A percentile compares a stretch with the other conserved stretches of the same genome.
phyloP scores from a whole-genome alignment of 92 coral and sea anemone genomes.

The Hydrozoanthus gracilis region DNA sequence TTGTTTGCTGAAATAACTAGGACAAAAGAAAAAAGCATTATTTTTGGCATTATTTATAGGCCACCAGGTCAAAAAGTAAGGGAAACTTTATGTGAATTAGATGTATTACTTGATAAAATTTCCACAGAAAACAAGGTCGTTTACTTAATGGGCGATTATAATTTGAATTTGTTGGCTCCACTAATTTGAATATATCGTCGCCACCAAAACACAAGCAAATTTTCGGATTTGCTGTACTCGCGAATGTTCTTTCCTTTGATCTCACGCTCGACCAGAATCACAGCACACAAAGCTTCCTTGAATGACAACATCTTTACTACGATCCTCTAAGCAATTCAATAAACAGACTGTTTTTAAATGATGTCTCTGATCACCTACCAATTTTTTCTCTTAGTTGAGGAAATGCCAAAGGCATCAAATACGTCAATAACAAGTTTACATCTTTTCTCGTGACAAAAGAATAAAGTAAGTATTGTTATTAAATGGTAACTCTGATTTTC shows the following conservation, averaged over 20 bases:
- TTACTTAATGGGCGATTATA: not conserved
- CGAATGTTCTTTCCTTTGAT: not conserved
- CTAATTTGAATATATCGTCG: no score
- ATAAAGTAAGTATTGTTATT: no score
- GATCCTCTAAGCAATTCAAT: no score
- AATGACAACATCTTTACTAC: not conserved
- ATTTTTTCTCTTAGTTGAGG: not conserved
- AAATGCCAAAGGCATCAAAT: not conserved
- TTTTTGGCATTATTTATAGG: not conserved
- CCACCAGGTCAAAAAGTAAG: slow-evolving; percentile 35
- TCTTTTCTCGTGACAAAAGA: slow-evolving; percentile 8
- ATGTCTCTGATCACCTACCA: not conserved
- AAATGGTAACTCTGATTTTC: no score
- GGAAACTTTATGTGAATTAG: slow-evolving; percentile 4
- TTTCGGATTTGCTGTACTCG: not conserved
- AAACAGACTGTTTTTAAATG: not conserved
- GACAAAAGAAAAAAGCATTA: not conserved
- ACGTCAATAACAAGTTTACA: not conserved
- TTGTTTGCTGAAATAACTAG: not conserved
- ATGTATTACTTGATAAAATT: slow-evolving; percentile 8
- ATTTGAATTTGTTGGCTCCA: not conserved
- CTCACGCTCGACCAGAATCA: not conserved
- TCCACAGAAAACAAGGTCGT: slow-evolving; percentile 36
- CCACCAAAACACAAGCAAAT: not conserved
- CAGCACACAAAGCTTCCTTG: not conserved